Conservation (phyloP, 1,140 invertebrate species). For the Helicoverpa armigera region DNA sequence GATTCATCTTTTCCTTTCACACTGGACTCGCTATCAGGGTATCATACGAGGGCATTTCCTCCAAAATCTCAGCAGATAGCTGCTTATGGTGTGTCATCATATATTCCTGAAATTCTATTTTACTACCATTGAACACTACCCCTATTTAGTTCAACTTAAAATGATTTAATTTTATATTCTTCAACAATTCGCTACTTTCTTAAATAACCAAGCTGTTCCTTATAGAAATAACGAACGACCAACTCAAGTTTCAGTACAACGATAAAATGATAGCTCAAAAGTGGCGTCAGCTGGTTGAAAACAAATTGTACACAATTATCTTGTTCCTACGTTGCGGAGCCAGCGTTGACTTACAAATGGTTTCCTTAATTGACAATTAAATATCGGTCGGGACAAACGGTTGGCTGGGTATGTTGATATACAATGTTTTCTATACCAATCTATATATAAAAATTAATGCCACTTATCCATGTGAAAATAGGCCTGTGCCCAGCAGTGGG, state of each 20-base stretch:
- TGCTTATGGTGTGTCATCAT: too few species aligned
- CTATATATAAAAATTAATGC: too few species aligned
- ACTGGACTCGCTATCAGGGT: too few species aligned
- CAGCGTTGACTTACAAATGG: slow-evolving; percentile 8
- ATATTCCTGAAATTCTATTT: too few species aligned
- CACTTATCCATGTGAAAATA: too few species aligned
- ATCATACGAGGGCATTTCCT: too few species aligned
- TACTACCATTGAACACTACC: too few species aligned
- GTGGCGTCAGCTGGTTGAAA: not conserved
- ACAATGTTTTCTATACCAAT: not conserved
- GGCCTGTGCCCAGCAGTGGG: too few species aligned
- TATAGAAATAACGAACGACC: not conserved
- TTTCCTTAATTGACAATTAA: slow-evolving; percentile 26
- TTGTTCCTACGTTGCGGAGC: slow-evolving; percentile 7
- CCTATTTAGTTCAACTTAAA: too few species aligned
- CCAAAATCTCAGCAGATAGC: too few species aligned
- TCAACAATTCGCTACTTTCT: not conserved
- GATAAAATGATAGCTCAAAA: not conserved
- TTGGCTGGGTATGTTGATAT: not conserved
- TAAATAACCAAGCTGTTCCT: not conserved
- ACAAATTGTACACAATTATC: not conserved
- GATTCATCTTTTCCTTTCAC: too few species aligned
- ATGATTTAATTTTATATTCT: too few species aligned
- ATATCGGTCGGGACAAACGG: not conserved
- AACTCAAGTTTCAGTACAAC: not conserved